Evolutionary conservation across 2,888 invertebrate genomes (phyloP), one percentile per base, ranked within the genome.

Genomic region (Melanophora roralis): DNA sequence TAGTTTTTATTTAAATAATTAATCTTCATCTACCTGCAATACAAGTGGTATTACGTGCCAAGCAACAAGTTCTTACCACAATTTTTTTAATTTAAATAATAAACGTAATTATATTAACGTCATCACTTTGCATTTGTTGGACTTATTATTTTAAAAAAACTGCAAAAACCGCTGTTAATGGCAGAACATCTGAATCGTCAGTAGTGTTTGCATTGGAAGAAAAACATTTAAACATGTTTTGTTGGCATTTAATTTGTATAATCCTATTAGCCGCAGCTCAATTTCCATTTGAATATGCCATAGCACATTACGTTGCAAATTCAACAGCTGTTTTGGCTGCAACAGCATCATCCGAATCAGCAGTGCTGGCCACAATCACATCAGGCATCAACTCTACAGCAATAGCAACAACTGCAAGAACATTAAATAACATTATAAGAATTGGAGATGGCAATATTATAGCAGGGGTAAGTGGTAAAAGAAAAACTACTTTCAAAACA

Each of bases 391-490:
- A 62, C 73, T 78, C 82, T 72, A 78, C 83, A 47, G 27, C 27
- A 27, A 27, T 6, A 27, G 27, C 27, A 27, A 27, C 27, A 27
- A 65, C 82, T 59, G 82, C 78, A 59, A 40, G 19, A 40, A 16
- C 59, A 57, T 83, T 89, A 59, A 86, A 87, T 69, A 86, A 86
- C 43, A 85, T 87, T 74, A 78, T 89, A 19, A 85, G 88, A 62
- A 88, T 89, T 47, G 88, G 86, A 2, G 89, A 89, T 84, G 89
- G 89, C 78, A 89, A 86, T 81, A 84, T 88, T 53, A 85, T 89
- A 57, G 84, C 84, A 3, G 84, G 86, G 82, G 89, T 89, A 86
- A 87, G 88, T 84, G 55, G 6, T 36, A 43, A 14, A 27, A 27
- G 6, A 27, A 27, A 27, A 5, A 27, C 3, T 27, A 27, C 6